Conservation (phyloP, 2,797 vertebrate genomes). For the Pelobates cultripes region DNA sequence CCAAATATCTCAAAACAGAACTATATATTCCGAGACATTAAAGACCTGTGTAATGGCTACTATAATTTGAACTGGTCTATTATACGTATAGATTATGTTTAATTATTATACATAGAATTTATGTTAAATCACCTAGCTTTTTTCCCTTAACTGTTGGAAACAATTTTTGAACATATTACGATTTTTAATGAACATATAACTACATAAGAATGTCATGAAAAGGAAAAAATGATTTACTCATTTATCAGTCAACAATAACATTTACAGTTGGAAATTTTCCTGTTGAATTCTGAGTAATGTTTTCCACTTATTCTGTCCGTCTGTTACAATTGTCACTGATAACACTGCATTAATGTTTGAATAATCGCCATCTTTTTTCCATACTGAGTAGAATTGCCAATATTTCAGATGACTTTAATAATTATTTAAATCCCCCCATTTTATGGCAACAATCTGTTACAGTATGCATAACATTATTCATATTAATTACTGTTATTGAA, state of each 20-base stretch:
- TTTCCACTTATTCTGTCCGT: slow-evolving; percentile 33
- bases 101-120: no score
- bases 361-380: slow-evolving; percentile 15
- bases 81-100: no score
- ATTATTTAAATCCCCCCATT: slow-evolving; percentile 16
- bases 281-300: slow-evolving; percentile 39
- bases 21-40: no score
- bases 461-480: slow-evolving; percentile 39
- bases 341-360: slow-evolving; percentile 10
- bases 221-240: neutral
- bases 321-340: slow-evolving; percentile 26
- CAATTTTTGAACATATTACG: no score
- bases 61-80: no score
- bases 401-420: slow-evolving; percentile 29
- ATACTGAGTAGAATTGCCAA: slow-evolving; percentile 6
- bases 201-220: no score
- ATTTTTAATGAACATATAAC: no score
- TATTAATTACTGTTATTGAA: slow-evolving; percentile 33
- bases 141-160: no score
- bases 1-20: no score
- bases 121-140: no score
- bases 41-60: neutral
- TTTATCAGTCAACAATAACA: slow-evolving; percentile 10
- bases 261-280: neutral
- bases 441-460: slow-evolving; percentile 32